These are phyloP conservation scores for Meandrina meandrites DNA, from an alignment of 92 coral and sea anemone species.

Conservation along the genomic window DNA sequence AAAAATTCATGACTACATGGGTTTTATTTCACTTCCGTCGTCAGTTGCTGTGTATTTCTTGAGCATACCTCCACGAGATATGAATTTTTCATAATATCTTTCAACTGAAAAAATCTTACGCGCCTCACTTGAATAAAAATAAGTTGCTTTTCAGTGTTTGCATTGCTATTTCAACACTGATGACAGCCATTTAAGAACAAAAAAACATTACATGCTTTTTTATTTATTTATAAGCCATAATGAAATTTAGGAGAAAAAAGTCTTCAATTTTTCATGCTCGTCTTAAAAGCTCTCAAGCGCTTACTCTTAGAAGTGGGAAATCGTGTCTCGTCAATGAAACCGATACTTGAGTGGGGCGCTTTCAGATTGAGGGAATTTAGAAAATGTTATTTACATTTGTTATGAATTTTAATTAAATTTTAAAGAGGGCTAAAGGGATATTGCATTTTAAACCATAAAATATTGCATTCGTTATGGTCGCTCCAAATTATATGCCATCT, in stretches of 20 bases:
- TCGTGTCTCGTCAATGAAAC: not conserved
- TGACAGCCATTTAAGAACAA: constrained; percentile 6
- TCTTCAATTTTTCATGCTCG: not conserved
- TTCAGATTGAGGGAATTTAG: not conserved
- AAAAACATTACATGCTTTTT: not conserved
- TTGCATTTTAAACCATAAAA: not conserved
- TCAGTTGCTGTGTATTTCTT: not conserved
- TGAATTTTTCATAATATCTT: not conserved
- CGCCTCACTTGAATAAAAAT: not conserved
- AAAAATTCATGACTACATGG: not conserved
- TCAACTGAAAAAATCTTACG: not conserved
- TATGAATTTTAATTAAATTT: not conserved
- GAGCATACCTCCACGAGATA: not conserved
- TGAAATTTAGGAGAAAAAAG: not conserved
- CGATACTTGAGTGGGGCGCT: not conserved
- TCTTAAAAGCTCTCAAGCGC: not conserved
- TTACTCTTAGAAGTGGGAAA: not conserved
- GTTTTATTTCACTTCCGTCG: not conserved
- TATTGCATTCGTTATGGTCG: not conserved
- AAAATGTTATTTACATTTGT: not conserved
- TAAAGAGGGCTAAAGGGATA: not conserved
- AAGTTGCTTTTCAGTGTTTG: not conserved
- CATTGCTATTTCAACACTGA: constrained; percentile 15
- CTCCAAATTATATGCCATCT: not conserved
- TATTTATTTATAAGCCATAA: not conserved